These are phyloP conservation scores for Calcarius ornatus DNA, from an alignment of 2,113 vertebrate genomes.

Conservation along the genomic window DNA sequence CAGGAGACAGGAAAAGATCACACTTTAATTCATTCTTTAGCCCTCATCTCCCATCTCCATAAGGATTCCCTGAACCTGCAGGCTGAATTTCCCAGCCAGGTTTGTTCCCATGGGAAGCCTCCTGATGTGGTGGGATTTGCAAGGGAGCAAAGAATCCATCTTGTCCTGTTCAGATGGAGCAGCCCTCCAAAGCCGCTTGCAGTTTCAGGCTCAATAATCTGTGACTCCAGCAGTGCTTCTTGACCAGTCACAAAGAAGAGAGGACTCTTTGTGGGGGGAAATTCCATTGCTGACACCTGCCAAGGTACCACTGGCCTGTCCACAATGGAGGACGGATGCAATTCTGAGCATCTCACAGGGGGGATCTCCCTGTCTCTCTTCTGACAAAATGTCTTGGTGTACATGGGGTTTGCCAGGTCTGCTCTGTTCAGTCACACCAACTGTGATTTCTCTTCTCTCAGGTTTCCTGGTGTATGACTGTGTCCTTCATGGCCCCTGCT, in stretches of 20 bases:
- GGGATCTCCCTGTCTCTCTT: neutral
- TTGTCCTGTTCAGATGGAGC: neutral
- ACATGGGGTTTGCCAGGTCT: fast-evolving
- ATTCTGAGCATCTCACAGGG: fast-evolving
- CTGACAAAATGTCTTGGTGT: neutral
- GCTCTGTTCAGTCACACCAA: neutral
- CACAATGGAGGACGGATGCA: fast-evolving
- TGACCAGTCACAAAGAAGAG: neutral
- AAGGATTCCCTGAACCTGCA: neutral
- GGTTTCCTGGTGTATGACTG: neutral
- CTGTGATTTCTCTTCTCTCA: neutral
- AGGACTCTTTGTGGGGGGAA: neutral
- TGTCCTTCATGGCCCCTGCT: neutral
- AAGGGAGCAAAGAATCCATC: neutral
- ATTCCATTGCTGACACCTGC: fast-evolving
- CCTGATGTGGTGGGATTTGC: neutral
- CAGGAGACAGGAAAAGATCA: neutral
- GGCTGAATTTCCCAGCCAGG: neutral
- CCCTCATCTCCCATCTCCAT: neutral
- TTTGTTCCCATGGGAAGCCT: neutral
- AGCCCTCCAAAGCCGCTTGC: neutral
- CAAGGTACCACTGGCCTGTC: fast-evolving
- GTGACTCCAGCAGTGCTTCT: neutral
- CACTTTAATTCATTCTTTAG: neutral
- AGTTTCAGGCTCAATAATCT: neutral